Evolutionary conservation across 92 coral and sea anemone species (phyloP).

Genomic region (Porites divaricata): DNA sequence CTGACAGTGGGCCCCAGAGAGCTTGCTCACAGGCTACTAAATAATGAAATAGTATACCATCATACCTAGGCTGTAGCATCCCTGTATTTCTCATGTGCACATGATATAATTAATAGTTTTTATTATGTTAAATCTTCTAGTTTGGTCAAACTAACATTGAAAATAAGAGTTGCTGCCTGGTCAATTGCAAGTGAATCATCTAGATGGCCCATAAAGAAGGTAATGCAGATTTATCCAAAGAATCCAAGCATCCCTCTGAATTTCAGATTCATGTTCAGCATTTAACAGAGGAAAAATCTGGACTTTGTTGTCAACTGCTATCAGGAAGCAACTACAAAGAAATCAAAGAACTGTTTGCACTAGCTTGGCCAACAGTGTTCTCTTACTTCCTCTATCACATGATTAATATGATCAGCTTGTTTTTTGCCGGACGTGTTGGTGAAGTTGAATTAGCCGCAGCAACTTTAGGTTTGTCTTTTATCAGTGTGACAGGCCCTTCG

Average conservation of each 20-base stretch:
- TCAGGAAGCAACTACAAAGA: constrained; percentile 36
- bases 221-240: background rate
- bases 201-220: background rate
- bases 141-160: background rate
- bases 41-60: no score
- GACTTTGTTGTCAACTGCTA: constrained; percentile 37
- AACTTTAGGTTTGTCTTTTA: constrained; percentile 60
- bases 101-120: no score
- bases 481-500: constrained; percentile 68
- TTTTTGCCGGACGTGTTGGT: constrained; percentile 85
- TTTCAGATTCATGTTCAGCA: constrained; percentile 6
- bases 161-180: background rate
- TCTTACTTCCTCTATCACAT: constrained; percentile 42
- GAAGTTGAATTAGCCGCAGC: constrained; percentile 75
- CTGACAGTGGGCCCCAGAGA: no score
- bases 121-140: no score
- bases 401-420: constrained; percentile 55
- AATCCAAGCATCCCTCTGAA: background rate
- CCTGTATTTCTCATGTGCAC: no score
- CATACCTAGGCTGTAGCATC: no score
- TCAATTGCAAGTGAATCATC: background rate
- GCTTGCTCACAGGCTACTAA: no score
- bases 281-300: background rate
- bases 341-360: constrained; percentile 49
- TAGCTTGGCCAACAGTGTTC: constrained; percentile 74